A percentile compares a stretch with the other conserved stretches of the same genome.
These are phyloP conservation scores for Galendromus occidentalis DNA, from an alignment of 1,140 invertebrate genomes.

Conservation along the genomic window DNA sequence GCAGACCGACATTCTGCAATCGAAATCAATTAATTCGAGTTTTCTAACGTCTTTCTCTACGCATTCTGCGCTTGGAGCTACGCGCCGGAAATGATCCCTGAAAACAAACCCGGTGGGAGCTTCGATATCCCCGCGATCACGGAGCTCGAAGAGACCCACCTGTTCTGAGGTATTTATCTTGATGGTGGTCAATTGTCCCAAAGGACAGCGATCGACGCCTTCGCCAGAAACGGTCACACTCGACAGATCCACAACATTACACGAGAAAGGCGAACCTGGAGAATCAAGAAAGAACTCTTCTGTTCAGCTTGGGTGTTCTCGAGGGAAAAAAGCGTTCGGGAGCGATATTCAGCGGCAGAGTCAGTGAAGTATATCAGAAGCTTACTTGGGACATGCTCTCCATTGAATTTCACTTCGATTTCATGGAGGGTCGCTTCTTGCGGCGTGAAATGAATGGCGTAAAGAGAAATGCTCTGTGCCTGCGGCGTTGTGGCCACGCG, in stretches of 20 bases:
- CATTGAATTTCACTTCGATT: conserved; percentile 84
- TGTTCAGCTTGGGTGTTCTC: neutral
- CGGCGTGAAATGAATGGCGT: conserved; percentile 91
- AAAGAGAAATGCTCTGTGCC: conserved; percentile 78
- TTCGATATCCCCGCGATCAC: too few relatives aligned
- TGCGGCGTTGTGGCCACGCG: conserved; percentile 83
- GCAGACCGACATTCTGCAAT: neutral
- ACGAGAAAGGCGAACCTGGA: conserved; percentile 45
- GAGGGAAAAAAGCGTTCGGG: neutral
- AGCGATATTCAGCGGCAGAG: neutral
- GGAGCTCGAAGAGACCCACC: neutral
- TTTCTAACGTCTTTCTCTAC: too few relatives aligned
- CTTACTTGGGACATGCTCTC: conserved; percentile 71
- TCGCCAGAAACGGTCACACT: conserved; percentile 53
- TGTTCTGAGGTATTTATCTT: conserved; percentile 46
- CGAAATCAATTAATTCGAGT: too few relatives aligned
- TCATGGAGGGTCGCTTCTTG: conserved; percentile 67
- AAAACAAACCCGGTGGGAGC: too few relatives aligned
- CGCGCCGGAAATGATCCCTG: too few relatives aligned
- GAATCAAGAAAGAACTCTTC: conserved; percentile 13
- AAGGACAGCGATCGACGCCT: conserved; percentile 73
- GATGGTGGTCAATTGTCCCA: conserved; percentile 59
- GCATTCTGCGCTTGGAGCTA: too few relatives aligned
- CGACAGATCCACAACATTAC: conserved; percentile 46
- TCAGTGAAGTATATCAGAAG: neutral